Percentiles rank a stretch among this genome's conserved stretches.
Conservation (phyloP, 2,113 vertebrate genomes). For the Phylloscopus whistleri region DNA sequence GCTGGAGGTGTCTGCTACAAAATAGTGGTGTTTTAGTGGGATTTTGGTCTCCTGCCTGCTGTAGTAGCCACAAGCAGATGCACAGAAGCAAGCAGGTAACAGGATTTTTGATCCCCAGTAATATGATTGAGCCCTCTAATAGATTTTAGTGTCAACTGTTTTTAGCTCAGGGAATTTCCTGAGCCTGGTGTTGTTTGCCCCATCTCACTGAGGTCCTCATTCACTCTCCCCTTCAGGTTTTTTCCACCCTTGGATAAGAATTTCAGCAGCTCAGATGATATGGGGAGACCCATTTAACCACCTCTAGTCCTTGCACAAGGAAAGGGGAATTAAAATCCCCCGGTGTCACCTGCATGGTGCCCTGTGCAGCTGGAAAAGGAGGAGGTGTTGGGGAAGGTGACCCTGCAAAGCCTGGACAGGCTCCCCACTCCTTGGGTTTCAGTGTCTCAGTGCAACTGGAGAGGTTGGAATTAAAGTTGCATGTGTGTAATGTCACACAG, state of each 20-base stretch:
- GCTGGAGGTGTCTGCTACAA: not conserved
- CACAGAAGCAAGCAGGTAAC: not conserved
- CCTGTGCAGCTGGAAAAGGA: not conserved
- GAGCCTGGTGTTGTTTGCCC: not conserved
- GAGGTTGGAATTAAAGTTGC: not conserved
- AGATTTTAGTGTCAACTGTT: not conserved
- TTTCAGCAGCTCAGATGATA: not conserved
- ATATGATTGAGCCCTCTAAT: not conserved
- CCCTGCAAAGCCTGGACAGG: accelerated
- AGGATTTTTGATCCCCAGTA: not conserved
- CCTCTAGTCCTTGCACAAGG: not conserved
- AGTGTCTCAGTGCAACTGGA: not conserved
- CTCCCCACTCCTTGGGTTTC: accelerated
- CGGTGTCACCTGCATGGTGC: accelerated
- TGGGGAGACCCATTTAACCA: not conserved
- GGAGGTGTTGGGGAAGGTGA: accelerated
- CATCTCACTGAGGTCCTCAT: not conserved
- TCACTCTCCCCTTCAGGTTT: not conserved
- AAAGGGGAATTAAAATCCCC: not conserved
- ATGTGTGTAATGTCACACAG: accelerated
- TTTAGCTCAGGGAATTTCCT: not conserved
- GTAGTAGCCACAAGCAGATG: not conserved
- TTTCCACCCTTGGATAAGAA: not conserved
- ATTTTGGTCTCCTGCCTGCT: not conserved
- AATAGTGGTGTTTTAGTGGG: not conserved